Conservation (phyloP, 1,140 invertebrate genomes). For the Dendrolimus kikuchii region DNA sequence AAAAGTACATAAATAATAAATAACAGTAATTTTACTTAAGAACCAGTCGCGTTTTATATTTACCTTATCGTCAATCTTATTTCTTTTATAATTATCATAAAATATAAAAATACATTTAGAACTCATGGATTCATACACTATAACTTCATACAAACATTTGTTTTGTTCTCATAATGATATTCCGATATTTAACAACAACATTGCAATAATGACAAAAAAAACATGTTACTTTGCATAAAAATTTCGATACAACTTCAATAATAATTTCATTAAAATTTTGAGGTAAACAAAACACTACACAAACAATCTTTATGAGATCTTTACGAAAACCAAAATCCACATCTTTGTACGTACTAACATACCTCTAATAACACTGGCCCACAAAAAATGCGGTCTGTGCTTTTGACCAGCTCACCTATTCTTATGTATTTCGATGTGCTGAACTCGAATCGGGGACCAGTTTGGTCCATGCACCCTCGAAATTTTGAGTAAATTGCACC, state of each 20-base stretch:
- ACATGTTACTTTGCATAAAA: constrained; percentile 33
- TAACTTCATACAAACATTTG: constrained; percentile 15
- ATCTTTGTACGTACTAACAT: constrained; percentile 49
- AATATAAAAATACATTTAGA: constrained; percentile 15
- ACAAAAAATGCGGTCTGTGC: too few species aligned
- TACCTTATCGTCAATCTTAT: constrained; percentile 22
- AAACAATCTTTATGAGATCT: constrained; percentile 71
- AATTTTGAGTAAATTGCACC: too few species aligned
- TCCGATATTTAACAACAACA: constrained; percentile 37
- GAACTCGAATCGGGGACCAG: too few species aligned
- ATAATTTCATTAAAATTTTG: constrained; percentile 57
- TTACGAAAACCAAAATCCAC: constrained; percentile 68
- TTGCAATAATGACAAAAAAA: constrained; percentile 19
- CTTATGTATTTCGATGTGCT: too few species aligned
- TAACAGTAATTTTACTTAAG: constrained; percentile 42
- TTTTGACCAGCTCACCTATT: too few species aligned
- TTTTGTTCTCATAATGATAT: constrained; percentile 17
- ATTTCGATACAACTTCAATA: constrained; percentile 45
- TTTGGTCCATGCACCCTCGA: too few species aligned
- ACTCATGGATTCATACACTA: constrained; percentile 20
- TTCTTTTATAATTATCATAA: constrained; percentile 8
- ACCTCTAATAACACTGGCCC: constrained; percentile 4
- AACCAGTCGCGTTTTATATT: constrained; percentile 36
- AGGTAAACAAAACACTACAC: constrained; percentile 69
- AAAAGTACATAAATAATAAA: constrained; percentile 60